These are phyloP conservation scores for Barbus barbus DNA, from an alignment of 2,113 vertebrate species.

Conservation along the genomic window DNA sequence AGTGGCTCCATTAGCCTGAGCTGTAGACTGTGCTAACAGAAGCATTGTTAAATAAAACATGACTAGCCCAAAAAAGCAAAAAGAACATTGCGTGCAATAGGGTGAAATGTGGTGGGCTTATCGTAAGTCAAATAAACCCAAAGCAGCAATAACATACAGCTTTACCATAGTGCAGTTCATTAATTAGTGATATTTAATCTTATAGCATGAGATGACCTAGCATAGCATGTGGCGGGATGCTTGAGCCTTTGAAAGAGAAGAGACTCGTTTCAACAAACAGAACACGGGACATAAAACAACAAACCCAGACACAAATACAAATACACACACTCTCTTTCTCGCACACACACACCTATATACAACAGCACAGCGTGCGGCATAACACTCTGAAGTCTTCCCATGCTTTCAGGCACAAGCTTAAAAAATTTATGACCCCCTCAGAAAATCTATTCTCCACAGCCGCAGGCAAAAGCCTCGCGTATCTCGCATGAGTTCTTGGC, in stretches of 20 bases:
- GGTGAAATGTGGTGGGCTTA: background rate
- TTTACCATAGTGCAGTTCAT: conserved; percentile 39
- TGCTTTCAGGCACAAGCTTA: conserved; percentile 64
- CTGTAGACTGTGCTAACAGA: background rate
- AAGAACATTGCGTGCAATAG: background rate
- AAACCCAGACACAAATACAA: conserved; percentile 12
- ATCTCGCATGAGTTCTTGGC: conserved; percentile 20
- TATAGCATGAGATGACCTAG: conserved; percentile 47
- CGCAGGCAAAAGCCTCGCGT: conserved; percentile 43
- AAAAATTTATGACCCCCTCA: conserved; percentile 67
- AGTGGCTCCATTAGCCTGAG: conserved; percentile 6
- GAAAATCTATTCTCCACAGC: conserved; percentile 49
- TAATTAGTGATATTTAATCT: conserved; percentile 59
- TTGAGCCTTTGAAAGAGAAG: conserved; percentile 36
- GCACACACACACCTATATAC: conserved; percentile 27
- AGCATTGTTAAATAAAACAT: background rate
- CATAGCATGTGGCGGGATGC: conserved; percentile 39
- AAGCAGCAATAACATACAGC: conserved; percentile 33
- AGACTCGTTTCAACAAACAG: conserved; percentile 49
- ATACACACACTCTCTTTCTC: conserved; percentile 44
- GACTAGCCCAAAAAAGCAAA: conserved; percentile 9
- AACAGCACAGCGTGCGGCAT: conserved; percentile 35
- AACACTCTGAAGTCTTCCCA: conserved; percentile 56
- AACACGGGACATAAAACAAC: conserved; percentile 27
- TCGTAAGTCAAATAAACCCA: conserved; percentile 50